Conservation (phyloP, 53 echinoderm and acorn worm genomes). For the Hippasteria phrygiana region DNA sequence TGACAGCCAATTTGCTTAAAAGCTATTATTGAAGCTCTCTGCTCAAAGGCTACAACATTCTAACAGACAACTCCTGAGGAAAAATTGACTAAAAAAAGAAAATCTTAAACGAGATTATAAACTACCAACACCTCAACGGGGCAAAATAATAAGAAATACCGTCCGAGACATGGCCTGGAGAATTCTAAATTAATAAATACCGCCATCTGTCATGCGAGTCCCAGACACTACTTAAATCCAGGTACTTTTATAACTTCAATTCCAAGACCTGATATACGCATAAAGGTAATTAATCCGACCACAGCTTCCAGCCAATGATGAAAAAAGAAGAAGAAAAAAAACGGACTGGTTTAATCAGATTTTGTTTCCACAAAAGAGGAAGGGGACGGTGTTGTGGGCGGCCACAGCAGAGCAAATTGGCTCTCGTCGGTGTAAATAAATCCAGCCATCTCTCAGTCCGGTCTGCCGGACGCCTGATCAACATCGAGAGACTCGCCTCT, state of each 20-base stretch:
- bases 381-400: background rate
- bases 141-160: background rate
- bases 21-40: too few relatives aligned
- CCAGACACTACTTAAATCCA: background rate
- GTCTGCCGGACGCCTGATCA: constrained; percentile 27
- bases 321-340: background rate
- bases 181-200: constrained; percentile 18
- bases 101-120: too few relatives aligned
- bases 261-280: background rate
- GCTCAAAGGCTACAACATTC: too few relatives aligned
- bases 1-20: too few relatives aligned
- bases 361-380: background rate
- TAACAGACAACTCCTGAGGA: too few relatives aligned
- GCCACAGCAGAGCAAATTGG: constrained; percentile 13
- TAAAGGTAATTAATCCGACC: background rate
- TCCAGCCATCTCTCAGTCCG: constrained; percentile 30
- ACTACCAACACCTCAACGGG: too few relatives aligned
- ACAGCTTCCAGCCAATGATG: background rate
- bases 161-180: background rate
- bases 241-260: background rate
- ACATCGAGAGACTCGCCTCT: background rate
- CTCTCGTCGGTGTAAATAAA: constrained; percentile 41
- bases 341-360: constrained; percentile 9
- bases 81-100: too few relatives aligned
- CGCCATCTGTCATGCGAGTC: constrained; percentile 1